A percentile compares a stretch with the other conserved stretches of the same genome.
phyloP scores from a whole-genome alignment of 2,888 invertebrate genomes.

The Ornithoptera priamus region DNA sequence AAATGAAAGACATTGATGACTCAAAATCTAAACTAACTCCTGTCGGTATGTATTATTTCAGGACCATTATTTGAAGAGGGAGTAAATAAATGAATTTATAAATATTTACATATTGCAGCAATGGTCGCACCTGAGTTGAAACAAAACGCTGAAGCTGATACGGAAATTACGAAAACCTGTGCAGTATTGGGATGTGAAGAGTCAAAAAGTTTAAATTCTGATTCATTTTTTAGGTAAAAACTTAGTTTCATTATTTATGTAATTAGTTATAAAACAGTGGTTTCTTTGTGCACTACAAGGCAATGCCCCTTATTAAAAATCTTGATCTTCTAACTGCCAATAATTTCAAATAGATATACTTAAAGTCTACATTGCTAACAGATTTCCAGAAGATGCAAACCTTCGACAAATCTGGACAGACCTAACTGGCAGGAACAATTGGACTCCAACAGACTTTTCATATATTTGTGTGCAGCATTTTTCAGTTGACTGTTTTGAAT shows the following conservation, averaged over 20 bases:
- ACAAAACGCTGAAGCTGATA: constrained; percentile 58
- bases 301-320: too few relatives aligned
- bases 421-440: constrained; percentile 69
- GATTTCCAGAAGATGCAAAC: constrained; percentile 68
- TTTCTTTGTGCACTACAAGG: too few relatives aligned
- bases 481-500: constrained; percentile 69
- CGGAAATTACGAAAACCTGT: constrained; percentile 69
- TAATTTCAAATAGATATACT: background rate
- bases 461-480: constrained; percentile 74
- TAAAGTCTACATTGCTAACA: constrained; percentile 34
- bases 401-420: constrained; percentile 71
- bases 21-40: constrained; percentile 66
- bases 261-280: too few relatives aligned
- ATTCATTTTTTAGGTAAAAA: constrained; percentile 66
- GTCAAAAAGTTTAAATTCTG: constrained; percentile 62
- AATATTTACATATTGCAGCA: constrained; percentile 45
- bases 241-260: background rate
- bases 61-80: background rate
- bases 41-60: constrained; percentile 36
- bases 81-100: background rate
- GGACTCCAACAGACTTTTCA: constrained; percentile 73
- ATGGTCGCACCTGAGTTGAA: constrained; percentile 74
- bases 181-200: constrained; percentile 73
- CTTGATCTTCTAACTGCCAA: too few relatives aligned
- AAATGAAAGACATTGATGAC: constrained; percentile 65